A percentile compares a stretch with the other conserved stretches of the same genome.
Conservation (phyloP, 2,113 vertebrate species). For the Xyliphius kryptos region DNA sequence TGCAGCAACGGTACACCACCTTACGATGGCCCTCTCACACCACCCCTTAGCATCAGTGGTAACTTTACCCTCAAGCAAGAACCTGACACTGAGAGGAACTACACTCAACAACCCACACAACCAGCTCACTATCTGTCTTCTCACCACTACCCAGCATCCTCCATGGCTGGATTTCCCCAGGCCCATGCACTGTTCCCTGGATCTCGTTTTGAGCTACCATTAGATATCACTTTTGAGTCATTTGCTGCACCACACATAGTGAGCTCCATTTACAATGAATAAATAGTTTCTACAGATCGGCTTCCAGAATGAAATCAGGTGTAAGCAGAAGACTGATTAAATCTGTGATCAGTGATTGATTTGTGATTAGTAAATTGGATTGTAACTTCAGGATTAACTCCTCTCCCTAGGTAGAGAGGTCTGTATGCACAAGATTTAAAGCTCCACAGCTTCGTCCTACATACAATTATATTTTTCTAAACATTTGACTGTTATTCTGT, state of each 20-base stretch:
- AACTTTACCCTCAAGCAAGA: conserved; percentile 94
- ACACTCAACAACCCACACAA: conserved; percentile 53
- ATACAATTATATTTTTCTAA: no score
- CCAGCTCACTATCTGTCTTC: conserved; percentile 63
- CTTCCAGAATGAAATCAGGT: conserved; percentile 3
- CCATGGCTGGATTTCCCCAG: conserved; percentile 63
- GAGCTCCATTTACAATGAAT: conserved; percentile 79
- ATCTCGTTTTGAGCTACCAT: conserved; percentile 78
- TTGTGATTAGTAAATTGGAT: no score
- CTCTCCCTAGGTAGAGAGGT: no score
- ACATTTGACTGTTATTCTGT: no score
- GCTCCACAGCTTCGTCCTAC: no score
- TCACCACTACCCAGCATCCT: conserved; percentile 61
- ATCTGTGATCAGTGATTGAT: no score
- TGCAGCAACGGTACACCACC: conserved; percentile 74
- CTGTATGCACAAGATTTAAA: no score
- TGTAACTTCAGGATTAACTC: no score
- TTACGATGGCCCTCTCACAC: conserved; percentile 88
- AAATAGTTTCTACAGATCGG: conserved; percentile 26
- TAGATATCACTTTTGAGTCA: conserved; percentile 82
- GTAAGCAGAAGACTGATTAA: conserved; percentile 25
- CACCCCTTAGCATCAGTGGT: conserved; percentile 86
- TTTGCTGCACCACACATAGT: conserved; percentile 72
- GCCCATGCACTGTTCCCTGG: conserved; percentile 75
- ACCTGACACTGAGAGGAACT: conserved; percentile 79